phyloP scores from a whole-genome alignment of 2,888 invertebrate genomes.

The Hyposoter didymator region DNA sequence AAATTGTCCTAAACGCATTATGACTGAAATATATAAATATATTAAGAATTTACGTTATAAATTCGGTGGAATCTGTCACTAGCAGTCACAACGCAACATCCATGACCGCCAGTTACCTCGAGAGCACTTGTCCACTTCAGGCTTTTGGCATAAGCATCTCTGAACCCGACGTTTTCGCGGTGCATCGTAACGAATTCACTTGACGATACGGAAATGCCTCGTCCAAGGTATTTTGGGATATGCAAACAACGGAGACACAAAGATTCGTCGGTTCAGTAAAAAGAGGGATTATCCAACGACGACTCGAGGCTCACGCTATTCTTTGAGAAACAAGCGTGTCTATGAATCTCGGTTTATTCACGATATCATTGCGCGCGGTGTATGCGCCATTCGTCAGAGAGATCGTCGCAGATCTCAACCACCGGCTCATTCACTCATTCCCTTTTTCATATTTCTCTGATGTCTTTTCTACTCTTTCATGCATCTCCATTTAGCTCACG shows the following conservation, averaged over 20 bases:
- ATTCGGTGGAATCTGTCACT: conserved; percentile 27
- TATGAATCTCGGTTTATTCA: conserved; percentile 26
- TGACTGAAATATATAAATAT: conserved; percentile 5
- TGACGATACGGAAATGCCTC: conserved; percentile 14
- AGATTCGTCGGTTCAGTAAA: conserved; percentile 23
- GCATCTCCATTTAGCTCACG: conserved; percentile 14
- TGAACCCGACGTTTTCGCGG: conserved; percentile 30
- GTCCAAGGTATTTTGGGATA: background rate
- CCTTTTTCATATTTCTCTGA: conserved; percentile 2
- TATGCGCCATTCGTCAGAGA: conserved; percentile 16
- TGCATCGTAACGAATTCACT: conserved; percentile 12
- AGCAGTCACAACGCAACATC: conserved; percentile 23
- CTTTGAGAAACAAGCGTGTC: background rate
- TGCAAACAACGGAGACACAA: conserved; percentile 31
- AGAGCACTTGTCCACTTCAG: conserved; percentile 27
- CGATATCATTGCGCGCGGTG: conserved; percentile 25
- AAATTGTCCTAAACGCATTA: conserved; percentile 17
- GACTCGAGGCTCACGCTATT: background rate
- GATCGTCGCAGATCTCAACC: conserved; percentile 21
- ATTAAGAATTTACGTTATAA: conserved; percentile 22
- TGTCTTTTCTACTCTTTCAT: conserved; percentile 14
- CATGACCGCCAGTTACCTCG: conserved; percentile 40
- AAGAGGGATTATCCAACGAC: conserved; percentile 14
- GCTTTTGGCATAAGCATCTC: conserved; percentile 15
- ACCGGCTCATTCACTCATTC: conserved; percentile 9